Base-by-base conservation (phyloP, 37 sponge, comb jelly and placozoan genomes). In the Aplysina aerophoba region DNA sequence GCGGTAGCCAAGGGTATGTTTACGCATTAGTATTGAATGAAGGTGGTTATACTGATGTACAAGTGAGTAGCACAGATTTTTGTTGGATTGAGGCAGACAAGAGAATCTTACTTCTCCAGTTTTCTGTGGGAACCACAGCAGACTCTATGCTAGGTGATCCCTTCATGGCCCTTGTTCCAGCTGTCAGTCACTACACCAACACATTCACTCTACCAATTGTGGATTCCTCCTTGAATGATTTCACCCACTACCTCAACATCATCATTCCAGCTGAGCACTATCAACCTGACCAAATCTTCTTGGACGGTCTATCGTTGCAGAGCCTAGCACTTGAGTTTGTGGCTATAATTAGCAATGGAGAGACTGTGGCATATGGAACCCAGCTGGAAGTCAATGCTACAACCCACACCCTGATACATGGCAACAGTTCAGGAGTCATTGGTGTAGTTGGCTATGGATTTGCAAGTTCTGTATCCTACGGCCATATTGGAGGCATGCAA, bases 151-250 rank as follows among this genome's bases (percentile, higher is more conserved):
- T 82, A 59, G 73, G 73, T 17, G 93, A 90, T 80, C 90, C 90
- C 40, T 86, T 87, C 64, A 90, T 93, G 87, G 65, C 59, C 62
- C 80, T 84, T 33, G 40, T 93, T 24, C 90, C 93, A 35, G 80
- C 93, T 25, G 64, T 89, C 81, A 85, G 90, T 36, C 93, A 93
- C 28, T 93, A 87, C 50, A 60, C 69, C 60, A 86, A 81, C 56
- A 85, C 33, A n/a, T 92, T 85, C 64, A 62, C 64, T n/a, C 64
- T 62, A 11, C 25, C 64, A 28, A 62, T 27, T 62, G 12, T 62
- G 3, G 50, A 44, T 44, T 44, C 24, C 4, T 27, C 64, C 2
- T 28, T 62, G 64, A 27, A 62, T 4, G 5, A 27, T 27, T 28
- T n/a, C 24, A 62, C 64, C 11, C 64, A 62, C 64, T 62, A 28